Conservation (phyloP, 1,140 invertebrate species). For the Vanessa tameamea region DNA sequence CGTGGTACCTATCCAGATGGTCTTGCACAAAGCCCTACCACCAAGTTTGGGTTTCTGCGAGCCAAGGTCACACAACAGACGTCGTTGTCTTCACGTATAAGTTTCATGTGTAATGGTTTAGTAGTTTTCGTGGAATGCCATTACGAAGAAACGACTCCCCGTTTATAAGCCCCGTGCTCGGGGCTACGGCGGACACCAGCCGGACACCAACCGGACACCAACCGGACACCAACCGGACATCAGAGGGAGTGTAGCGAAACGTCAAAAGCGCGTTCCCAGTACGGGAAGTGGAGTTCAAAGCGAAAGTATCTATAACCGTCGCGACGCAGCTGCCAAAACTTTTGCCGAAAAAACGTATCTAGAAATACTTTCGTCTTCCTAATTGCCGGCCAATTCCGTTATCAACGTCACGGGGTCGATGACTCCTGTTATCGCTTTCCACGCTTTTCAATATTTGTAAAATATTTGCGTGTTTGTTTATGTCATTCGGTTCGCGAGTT, state of each 20-base stretch:
- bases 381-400: constrained; percentile 51
- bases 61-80: no score
- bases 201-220: no score
- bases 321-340: constrained; percentile 38
- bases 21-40: no score
- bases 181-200: no score
- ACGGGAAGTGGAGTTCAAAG: constrained; percentile 13
- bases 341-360: constrained; percentile 39
- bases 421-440: constrained; percentile 40
- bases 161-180: no score
- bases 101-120: no score
- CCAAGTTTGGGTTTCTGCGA: no score
- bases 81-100: no score
- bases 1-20: no score
- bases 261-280: background rate
- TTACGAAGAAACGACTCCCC: no score
- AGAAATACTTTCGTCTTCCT: constrained; percentile 42
- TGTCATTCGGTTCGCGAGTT: background rate
- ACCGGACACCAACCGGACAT: no score
- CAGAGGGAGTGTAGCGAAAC: constrained; percentile 1
- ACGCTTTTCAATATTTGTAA: constrained; percentile 7
- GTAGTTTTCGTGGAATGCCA: no score
- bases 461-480: constrained; percentile 15
- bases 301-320: constrained; percentile 8
- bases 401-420: constrained; percentile 45